A percentile compares a stretch with the other conserved stretches of the same genome.
Conservation (phyloP, 2,797 vertebrate genomes). For the Myotis daubentonii region DNA sequence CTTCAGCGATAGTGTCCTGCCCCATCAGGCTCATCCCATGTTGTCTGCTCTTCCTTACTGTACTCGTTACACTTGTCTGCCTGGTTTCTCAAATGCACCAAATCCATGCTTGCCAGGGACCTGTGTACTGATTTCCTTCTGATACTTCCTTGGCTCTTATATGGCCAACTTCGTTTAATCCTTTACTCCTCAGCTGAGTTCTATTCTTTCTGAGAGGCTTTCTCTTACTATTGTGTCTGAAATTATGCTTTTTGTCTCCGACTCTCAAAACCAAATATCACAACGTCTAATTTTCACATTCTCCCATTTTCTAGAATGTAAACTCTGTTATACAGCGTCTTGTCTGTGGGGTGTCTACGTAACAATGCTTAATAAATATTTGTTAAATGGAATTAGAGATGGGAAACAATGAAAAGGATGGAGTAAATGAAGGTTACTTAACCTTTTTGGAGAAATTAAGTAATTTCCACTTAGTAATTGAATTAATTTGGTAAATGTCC, state of each 20-base stretch:
- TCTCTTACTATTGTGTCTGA: background rate
- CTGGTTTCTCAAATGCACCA: background rate
- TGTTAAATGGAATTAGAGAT: background rate
- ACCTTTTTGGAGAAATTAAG: background rate
- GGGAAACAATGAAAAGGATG: background rate
- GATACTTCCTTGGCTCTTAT: background rate
- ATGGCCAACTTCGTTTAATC: background rate
- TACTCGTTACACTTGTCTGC: background rate
- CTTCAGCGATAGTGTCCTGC: background rate
- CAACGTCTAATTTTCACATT: background rate
- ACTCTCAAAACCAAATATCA: background rate
- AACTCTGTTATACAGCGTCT: background rate
- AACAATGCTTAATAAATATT: background rate
- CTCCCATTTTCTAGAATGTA: background rate
- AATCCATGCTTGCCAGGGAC: background rate
- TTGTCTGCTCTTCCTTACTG: background rate
- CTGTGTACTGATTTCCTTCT: background rate
- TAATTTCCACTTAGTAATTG: constrained; percentile 5
- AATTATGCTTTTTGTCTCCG: background rate
- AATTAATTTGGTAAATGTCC: constrained; percentile 17
- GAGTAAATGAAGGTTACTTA: background rate
- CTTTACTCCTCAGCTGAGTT: background rate
- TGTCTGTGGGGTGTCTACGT: background rate
- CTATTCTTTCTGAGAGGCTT: background rate
- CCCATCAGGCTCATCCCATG: background rate